Conservation (phyloP, 2,888 invertebrate species). For the Palloptera scutellata region DNA sequence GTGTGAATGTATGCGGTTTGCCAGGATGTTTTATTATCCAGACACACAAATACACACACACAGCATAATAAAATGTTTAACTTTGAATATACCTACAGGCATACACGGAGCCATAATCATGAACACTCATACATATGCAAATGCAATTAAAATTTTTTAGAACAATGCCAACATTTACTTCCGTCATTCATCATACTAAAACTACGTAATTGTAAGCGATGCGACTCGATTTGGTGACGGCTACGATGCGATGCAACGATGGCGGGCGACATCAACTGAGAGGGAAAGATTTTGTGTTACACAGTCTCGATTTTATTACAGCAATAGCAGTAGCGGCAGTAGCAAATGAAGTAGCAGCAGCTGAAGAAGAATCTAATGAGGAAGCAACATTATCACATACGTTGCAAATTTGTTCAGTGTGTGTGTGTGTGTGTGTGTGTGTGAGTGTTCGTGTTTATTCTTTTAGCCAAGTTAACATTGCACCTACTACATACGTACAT, state of each 20-base stretch:
- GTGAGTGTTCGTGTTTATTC: neutral
- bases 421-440: neutral
- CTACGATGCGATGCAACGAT: too few relatives aligned
- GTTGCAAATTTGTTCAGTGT: neutral
- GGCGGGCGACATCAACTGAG: too few relatives aligned
- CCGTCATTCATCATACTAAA: constrained; percentile 36
- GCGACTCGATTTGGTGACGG: neutral
- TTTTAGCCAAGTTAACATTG: neutral
- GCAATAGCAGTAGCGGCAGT: neutral
- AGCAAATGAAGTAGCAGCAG: neutral
- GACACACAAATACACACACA: constrained; percentile 11
- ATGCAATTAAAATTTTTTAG: constrained; percentile 57
- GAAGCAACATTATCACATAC: neutral
- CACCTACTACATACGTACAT: neutral
- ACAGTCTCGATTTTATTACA: neutral
- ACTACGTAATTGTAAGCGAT: constrained; percentile 1
- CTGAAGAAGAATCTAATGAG: neutral
- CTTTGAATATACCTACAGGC: constrained; percentile 13
- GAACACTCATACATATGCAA: constrained; percentile 45
- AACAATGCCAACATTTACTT: constrained; percentile 59
- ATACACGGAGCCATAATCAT: neutral
- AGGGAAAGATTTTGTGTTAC: too few relatives aligned
- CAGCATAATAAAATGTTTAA: constrained; percentile 16
- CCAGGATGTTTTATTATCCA: constrained; percentile 26
- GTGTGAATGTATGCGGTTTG: constrained; percentile 38